Evolutionary conservation across 2,888 invertebrate species (phyloP).

Genomic region (Eilema sororculum): DNA sequence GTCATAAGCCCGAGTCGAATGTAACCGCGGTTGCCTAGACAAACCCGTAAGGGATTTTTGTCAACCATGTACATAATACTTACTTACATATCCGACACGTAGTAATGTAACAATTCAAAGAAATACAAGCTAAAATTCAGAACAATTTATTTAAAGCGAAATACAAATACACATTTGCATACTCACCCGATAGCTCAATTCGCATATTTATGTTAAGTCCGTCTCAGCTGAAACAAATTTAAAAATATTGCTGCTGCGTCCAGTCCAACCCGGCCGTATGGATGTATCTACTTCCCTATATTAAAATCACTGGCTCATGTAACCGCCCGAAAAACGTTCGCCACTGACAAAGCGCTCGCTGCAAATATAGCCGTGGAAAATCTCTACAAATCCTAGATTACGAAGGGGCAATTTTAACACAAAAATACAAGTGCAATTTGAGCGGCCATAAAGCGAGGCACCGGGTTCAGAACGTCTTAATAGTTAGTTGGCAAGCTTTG

Average conservation of each 20-base stretch:
- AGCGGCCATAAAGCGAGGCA: constrained; percentile 46
- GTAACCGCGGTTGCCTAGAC: too few relatives aligned
- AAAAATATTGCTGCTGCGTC: constrained; percentile 56
- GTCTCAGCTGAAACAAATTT: constrained; percentile 56
- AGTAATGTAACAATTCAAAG: neutral
- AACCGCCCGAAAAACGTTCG: constrained; percentile 45
- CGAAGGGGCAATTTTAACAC: constrained; percentile 55
- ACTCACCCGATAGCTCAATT: constrained; percentile 42
- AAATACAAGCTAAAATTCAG: constrained; percentile 3
- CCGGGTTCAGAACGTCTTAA: constrained; percentile 74
- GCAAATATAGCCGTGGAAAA: constrained; percentile 34
- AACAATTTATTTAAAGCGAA: constrained; percentile 37
- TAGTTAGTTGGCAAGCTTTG: constrained; percentile 83
- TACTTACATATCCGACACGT: too few relatives aligned
- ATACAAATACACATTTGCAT: constrained; percentile 46
- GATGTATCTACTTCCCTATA: constrained; percentile 63
- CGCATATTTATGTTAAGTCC: constrained; percentile 57
- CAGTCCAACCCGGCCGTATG: constrained; percentile 24
- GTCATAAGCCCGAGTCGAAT: too few relatives aligned
- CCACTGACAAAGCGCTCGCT: constrained; percentile 36
- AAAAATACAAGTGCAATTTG: constrained; percentile 63
- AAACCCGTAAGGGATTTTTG: too few relatives aligned
- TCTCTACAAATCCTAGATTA: constrained; percentile 57
- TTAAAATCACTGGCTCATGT: constrained; percentile 65
- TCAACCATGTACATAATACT: too few relatives aligned